These are phyloP conservation scores for Ctenochaetus hawaiiensis DNA, from an alignment of 2,797 vertebrate genomes.

Conservation along the genomic window DNA sequence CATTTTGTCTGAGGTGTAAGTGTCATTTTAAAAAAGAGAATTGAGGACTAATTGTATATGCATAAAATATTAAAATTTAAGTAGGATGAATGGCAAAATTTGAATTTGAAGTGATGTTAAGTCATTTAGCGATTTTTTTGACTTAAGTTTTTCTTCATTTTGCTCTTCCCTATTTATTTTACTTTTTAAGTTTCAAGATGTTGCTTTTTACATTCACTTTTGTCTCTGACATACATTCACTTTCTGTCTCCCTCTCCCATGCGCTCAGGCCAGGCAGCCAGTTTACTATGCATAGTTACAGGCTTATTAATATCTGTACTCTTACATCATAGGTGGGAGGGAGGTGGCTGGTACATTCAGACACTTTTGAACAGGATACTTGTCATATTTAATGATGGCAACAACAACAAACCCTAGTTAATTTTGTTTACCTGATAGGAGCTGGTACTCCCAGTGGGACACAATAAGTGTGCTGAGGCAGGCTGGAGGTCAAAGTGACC, in stretches of 20 bases:
- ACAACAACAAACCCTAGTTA: slow-evolving; percentile 39
- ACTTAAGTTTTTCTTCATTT: background rate
- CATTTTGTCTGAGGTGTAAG: background rate
- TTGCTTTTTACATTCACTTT: background rate
- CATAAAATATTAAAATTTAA: background rate
- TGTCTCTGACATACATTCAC: background rate
- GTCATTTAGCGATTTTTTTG: background rate
- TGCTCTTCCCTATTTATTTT: background rate
- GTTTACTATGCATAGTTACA: slow-evolving; percentile 82
- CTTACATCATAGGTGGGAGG: slow-evolving; percentile 77
- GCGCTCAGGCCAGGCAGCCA: slow-evolving; percentile 21
- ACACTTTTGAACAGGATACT: slow-evolving; percentile 58
- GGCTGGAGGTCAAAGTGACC: slow-evolving; percentile 61
- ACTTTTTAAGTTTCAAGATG: background rate
- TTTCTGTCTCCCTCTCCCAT: slow-evolving; percentile 20
- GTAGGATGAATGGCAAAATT: background rate
- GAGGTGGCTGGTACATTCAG: slow-evolving; percentile 65
- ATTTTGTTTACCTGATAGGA: slow-evolving; percentile 21
- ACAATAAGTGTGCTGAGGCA: background rate
- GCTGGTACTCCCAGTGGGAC: background rate
- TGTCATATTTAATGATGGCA: slow-evolving; percentile 59
- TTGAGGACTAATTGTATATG: background rate
- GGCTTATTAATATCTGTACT: slow-evolving; percentile 82
- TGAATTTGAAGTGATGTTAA: background rate
- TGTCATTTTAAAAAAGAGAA: background rate